Percentiles rank a stretch among this genome's conserved stretches.
Evolutionary conservation across 2,888 invertebrate species (phyloP).

Genomic region (Lagria hirta): DNA sequence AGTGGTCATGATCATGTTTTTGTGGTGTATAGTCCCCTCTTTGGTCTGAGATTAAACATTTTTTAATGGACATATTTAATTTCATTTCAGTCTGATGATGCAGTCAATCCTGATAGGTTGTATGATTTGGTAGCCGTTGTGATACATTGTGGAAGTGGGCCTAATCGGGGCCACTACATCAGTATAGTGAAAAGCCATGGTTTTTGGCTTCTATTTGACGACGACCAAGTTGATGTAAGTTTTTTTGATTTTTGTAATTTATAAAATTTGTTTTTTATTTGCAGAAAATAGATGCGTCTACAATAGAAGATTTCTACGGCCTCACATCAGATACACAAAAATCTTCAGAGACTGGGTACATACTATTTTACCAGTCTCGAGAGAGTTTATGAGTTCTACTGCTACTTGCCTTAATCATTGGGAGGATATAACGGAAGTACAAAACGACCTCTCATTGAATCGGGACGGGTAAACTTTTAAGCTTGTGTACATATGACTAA

Average conservation of each 20-base stretch:
- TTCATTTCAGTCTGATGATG: constrained; percentile 86
- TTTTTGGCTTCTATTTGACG: constrained; percentile 99
- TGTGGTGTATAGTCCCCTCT: no score
- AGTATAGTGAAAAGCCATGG: constrained; percentile 99
- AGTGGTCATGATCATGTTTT: no score
- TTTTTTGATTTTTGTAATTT: constrained; percentile 13
- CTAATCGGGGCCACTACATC: constrained; percentile 99
- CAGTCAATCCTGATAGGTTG: constrained; percentile 94
- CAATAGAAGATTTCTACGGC: constrained; percentile 99
- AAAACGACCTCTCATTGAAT: constrained; percentile 23
- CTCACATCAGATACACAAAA: constrained; percentile 98
- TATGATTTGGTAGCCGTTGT: constrained; percentile 99
- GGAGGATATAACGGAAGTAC: constrained; percentile 23
- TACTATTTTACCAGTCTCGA: constrained; percentile 95
- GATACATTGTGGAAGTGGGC: constrained; percentile 99
- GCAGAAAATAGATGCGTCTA: constrained; percentile 98
- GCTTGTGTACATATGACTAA: constrained; percentile 15
- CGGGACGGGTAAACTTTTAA: constrained; percentile 23
- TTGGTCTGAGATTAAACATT: no score
- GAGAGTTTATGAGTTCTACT: constrained; percentile 47
- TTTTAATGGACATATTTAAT: constrained; percentile 18
- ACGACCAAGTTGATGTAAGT: constrained; percentile 99
- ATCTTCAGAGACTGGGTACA: constrained; percentile 99
- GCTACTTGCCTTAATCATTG: constrained; percentile 31
- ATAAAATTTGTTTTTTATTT: constrained; percentile 42